These are phyloP conservation scores for Phyllostomus hastatus DNA, from an alignment of 2,113 vertebrate genomes.

Conservation along the genomic window DNA sequence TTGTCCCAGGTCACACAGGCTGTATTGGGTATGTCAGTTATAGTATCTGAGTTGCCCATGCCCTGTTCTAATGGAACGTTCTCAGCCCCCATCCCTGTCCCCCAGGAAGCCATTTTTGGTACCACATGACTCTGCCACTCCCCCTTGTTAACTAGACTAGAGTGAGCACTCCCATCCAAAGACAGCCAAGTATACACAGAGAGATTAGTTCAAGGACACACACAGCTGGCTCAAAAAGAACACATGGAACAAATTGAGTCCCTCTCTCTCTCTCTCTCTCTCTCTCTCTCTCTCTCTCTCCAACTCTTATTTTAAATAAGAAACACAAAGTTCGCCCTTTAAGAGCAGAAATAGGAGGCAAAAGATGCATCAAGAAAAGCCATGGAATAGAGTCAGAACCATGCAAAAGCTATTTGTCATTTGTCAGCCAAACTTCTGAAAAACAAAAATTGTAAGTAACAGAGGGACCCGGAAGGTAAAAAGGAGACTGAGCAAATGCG, in stretches of 20 bases:
- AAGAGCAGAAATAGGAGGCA: not conserved
- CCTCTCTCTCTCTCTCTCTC: not conserved
- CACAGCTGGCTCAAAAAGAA: not conserved
- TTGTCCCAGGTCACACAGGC: not conserved
- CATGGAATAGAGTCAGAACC: not conserved
- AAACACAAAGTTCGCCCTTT: not conserved
- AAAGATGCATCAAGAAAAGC: not conserved
- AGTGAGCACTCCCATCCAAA: not conserved
- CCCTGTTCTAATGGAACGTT: not conserved
- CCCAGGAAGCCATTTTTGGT: not conserved
- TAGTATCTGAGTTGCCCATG: not conserved
- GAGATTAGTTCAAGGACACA: not conserved
- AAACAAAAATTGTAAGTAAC: not conserved
- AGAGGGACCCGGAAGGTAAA: not conserved
- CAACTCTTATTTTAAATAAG: not conserved
- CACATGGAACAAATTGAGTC: not conserved
- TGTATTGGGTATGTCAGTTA: not conserved
- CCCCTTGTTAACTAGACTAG: not conserved
- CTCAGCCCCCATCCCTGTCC: not conserved
- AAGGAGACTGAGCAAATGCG: not conserved
- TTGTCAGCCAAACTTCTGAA: not conserved
- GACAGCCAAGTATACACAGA: not conserved
- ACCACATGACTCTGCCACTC: not conserved
- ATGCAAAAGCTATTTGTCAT: not conserved
- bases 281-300: not conserved